Conservation (phyloP, 2,113 vertebrate genomes). For the Onychostoma macrolepis region DNA sequence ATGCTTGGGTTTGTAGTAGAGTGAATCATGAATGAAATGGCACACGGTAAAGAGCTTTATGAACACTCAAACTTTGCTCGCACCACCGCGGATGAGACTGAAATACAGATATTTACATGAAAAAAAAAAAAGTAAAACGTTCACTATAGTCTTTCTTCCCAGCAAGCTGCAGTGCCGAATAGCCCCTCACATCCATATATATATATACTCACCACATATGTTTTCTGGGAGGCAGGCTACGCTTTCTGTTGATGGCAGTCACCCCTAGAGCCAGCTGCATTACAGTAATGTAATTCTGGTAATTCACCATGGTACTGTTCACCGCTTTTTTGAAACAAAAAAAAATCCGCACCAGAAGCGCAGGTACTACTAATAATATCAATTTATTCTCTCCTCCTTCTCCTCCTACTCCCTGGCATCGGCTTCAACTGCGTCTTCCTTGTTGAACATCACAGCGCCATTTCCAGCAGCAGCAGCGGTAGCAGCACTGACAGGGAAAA, state of each 20-base stretch:
- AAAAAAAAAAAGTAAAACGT: not conserved
- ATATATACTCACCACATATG: slow-evolving; percentile 93
- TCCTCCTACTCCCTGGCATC: slow-evolving; percentile 82
- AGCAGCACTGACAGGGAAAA: slow-evolving; percentile 48
- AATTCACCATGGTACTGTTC: slow-evolving; percentile 94
- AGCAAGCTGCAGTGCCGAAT: slow-evolving; percentile 66
- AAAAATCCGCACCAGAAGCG: slow-evolving; percentile 85
- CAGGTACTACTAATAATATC: slow-evolving; percentile 83
- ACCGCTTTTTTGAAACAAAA: slow-evolving; percentile 75
- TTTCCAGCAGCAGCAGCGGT: slow-evolving; percentile 41
- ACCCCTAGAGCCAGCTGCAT: slow-evolving; percentile 99
- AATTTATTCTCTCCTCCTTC: slow-evolving; percentile 67
- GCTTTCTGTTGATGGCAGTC: slow-evolving; percentile 95
- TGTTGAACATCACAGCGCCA: slow-evolving; percentile 74
- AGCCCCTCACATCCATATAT: slow-evolving; percentile 58
- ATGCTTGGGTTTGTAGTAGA: slow-evolving; percentile 4
- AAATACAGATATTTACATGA: not conserved
- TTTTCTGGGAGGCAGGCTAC: slow-evolving; percentile 93
- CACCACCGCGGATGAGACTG: not conserved
- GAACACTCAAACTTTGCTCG: slow-evolving; percentile 15
- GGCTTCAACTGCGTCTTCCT: slow-evolving; percentile 84
- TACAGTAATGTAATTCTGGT: slow-evolving; percentile 99
- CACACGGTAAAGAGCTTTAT: not conserved
- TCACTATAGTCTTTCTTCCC: not conserved
- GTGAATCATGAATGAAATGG: slow-evolving; percentile 42